Conservation (phyloP, 2,797 vertebrate genomes). For the Peromyscus attwateri region DNA sequence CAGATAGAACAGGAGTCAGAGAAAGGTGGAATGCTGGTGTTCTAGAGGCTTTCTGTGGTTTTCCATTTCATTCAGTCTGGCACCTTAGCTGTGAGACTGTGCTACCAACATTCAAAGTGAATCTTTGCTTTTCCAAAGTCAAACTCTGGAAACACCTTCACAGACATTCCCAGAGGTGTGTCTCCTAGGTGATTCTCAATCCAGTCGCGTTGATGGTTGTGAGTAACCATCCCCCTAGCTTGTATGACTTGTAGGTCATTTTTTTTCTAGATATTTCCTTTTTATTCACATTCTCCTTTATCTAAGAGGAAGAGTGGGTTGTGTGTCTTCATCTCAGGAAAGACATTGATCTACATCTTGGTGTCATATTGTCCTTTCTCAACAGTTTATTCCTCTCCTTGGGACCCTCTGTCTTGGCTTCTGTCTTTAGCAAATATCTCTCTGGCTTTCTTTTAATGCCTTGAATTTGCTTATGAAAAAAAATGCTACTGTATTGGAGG, state of each 20-base stretch:
- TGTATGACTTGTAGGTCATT: not conserved
- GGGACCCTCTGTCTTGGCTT: not conserved
- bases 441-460: not conserved
- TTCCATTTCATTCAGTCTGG: not conserved
- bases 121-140: not conserved
- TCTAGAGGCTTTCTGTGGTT: not conserved
- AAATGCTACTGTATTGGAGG: not conserved
- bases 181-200: not conserved
- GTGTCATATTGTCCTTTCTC: not conserved
- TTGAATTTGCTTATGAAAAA: constrained; percentile 44
- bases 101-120: not conserved
- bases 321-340: not conserved
- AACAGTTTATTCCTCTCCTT: not conserved
- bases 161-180: not conserved
- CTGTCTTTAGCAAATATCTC: not conserved
- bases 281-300: not conserved
- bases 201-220: not conserved
- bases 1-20: not conserved
- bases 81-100: not conserved
- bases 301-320: not conserved
- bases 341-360: not conserved
- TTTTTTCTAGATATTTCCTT: not conserved
- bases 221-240: not conserved
- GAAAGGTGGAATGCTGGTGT: not conserved
- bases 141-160: not conserved